Conservation (phyloP, 2,888 invertebrate species). For the Drosophila flavopinicola region DNA sequence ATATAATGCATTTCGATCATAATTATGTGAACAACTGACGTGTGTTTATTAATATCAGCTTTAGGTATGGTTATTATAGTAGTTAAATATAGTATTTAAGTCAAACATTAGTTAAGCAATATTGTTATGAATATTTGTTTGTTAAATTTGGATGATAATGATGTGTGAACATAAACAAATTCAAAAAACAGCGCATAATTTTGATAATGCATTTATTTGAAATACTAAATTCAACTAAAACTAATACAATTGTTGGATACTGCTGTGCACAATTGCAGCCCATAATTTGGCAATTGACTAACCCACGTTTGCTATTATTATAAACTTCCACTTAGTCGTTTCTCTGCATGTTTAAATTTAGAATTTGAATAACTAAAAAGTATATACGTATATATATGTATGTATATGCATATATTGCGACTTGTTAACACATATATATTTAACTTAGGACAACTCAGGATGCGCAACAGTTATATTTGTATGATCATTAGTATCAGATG, state of each 20-base stretch:
- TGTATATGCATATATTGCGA: conserved; percentile 48
- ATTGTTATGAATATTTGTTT: neutral
- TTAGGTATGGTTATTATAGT: neutral
- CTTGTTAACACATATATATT: conserved; percentile 39
- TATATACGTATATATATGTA: conserved; percentile 53
- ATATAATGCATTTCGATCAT: conserved; percentile 10
- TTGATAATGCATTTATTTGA: conserved; percentile 63
- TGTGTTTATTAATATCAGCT: neutral
- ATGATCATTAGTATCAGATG: conserved; percentile 15
- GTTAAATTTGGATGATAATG: neutral
- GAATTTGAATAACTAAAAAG: conserved; percentile 47
- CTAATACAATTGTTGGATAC: conserved; percentile 52
- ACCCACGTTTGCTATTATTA: conserved; percentile 23
- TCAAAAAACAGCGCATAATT: neutral
- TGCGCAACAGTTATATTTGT: conserved; percentile 3
- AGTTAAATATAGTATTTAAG: neutral
- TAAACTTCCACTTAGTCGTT: conserved; percentile 59
- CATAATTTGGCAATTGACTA: conserved; percentile 36
- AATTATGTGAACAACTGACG: conserved; percentile 10
- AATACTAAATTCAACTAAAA: conserved; percentile 51
- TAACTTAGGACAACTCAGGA: conserved; percentile 37
- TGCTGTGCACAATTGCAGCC: conserved; percentile 41
- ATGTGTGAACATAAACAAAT: neutral
- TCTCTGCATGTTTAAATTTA: conserved; percentile 45
- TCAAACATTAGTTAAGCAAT: neutral